A percentile compares a stretch with the other conserved stretches of the same genome.
Conservation (phyloP, 2,797 vertebrate genomes). For the Gadopsis marmoratus region DNA sequence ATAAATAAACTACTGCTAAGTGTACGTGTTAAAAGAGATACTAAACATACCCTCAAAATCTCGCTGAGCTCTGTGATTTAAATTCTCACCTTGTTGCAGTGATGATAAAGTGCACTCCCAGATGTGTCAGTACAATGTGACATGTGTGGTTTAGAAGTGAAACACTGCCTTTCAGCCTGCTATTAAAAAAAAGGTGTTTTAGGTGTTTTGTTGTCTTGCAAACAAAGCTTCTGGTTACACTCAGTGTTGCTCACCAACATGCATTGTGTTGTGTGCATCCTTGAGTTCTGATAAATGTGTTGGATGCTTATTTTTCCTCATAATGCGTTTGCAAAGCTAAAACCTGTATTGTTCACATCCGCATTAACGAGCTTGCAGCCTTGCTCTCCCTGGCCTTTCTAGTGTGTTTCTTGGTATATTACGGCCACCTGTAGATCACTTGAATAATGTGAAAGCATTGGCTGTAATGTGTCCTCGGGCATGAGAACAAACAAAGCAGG, state of each 20-base stretch:
- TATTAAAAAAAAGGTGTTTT: background rate
- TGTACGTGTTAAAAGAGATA: background rate
- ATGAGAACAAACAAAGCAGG: no score
- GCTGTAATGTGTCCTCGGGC: no score
- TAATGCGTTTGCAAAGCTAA: background rate
- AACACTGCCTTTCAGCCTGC: background rate
- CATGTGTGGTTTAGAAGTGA: background rate
- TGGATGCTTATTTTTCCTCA: background rate
- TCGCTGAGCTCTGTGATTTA: no score
- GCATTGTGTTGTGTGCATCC: no score
- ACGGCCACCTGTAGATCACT: background rate
- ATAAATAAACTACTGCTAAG: background rate
- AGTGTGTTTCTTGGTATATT: background rate
- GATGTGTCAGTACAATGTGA: background rate
- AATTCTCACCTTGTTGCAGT: background rate
- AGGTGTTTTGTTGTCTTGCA: background rate
- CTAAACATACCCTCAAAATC: background rate
- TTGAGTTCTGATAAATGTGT: no score
- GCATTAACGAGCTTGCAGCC: background rate
- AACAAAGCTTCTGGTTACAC: background rate
- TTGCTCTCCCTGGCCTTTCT: background rate
- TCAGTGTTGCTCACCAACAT: background rate
- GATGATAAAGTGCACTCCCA: background rate
- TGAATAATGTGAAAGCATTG: no score
- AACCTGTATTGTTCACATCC: background rate